Base-by-base conservation (phyloP, 2,888 invertebrate genomes). In the Agapetus fuscipes region DNA sequence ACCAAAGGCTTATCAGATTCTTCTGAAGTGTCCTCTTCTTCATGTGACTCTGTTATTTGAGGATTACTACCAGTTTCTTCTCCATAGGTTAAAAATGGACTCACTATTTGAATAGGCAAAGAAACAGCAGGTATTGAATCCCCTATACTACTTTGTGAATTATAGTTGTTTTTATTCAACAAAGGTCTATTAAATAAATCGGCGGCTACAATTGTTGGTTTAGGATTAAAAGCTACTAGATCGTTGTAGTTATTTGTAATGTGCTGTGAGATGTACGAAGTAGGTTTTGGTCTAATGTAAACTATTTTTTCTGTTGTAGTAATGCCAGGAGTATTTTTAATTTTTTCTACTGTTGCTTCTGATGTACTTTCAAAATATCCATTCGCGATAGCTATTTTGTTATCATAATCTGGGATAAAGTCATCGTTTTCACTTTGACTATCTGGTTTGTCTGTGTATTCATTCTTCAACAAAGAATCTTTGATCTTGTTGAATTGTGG, bases 401-500 rank as follows among this genome's bases (percentile, higher is more conserved):
- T 6, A 9, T 20, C 20, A 20, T 20, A 20, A 4, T 20, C 20
- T 20, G 20, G 9, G 4, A 9, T 20, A 20, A 9, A 20, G 9
- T 20, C 20, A 20, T n/a, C n/a, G n/a, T 9, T 20, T 20, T 4
- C 4, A 20, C 9, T 6, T 20, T 20, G 20, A 20, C 9, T 20
- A 20, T 9, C 9, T 20, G 9, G n/a, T n/a, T n/a, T n/a, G n/a
- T n/a, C n/a, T n/a, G n/a, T n/a, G n/a, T n/a, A 20, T 20, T 6
- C 9, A 6, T 20, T 53, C 49, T 71, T 69, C 29, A 59, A 59
- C 37, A 62, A 58, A 46, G 66, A 62, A 43, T 69, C 58, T 45
- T 58, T 59, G 6, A 70, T 55, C 45, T 67, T 65, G 30, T 65
- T 62, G 30, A 61, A 56, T 49, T 65, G 66, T 2, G 66, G 62